Evolutionary conservation across 1,140 invertebrate species (phyloP).

Genomic region (Lineus longissimus): DNA sequence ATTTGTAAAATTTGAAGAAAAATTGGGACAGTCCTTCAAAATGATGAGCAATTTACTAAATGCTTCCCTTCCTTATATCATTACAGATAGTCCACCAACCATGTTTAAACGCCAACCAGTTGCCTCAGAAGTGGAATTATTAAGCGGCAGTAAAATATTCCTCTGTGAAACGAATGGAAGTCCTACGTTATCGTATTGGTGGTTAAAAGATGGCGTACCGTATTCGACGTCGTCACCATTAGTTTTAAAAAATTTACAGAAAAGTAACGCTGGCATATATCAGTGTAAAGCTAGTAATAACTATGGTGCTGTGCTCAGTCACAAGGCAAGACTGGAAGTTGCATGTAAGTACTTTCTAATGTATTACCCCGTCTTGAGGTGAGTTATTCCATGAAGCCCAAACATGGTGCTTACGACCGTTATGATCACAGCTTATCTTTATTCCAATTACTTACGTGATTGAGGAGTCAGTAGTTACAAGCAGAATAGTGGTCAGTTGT

Average conservation of each 20-base stretch:
- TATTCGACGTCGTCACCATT: conserved; percentile 66
- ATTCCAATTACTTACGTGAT: too few species aligned
- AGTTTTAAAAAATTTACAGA: conserved; percentile 72
- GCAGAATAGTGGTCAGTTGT: too few species aligned
- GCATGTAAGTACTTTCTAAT: conserved; percentile 71
- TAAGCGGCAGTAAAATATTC: conserved; percentile 24
- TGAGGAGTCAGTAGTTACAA: too few species aligned
- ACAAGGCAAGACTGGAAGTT: conserved; percentile 78
- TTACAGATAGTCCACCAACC: conserved; percentile 21
- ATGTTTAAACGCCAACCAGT: conserved; percentile 22
- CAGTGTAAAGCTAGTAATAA: conserved; percentile 86
- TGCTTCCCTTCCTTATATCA: conserved; percentile 13
- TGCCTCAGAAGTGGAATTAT: conserved; percentile 19
- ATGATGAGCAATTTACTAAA: too few species aligned
- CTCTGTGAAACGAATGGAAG: conserved; percentile 58
- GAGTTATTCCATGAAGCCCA: too few species aligned
- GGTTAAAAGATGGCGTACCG: conserved; percentile 74
- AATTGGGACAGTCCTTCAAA: too few species aligned
- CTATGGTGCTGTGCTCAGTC: conserved; percentile 84
- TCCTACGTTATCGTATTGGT: conserved; percentile 82
- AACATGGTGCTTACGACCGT: too few species aligned
- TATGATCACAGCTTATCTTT: too few species aligned
- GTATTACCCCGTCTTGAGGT: too few species aligned
- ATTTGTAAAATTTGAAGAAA: too few species aligned
- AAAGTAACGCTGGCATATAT: conserved; percentile 79